These are phyloP conservation scores for Gephyroberyx darwinii DNA, from an alignment of 2,797 vertebrate species.

Conservation along the genomic window DNA sequence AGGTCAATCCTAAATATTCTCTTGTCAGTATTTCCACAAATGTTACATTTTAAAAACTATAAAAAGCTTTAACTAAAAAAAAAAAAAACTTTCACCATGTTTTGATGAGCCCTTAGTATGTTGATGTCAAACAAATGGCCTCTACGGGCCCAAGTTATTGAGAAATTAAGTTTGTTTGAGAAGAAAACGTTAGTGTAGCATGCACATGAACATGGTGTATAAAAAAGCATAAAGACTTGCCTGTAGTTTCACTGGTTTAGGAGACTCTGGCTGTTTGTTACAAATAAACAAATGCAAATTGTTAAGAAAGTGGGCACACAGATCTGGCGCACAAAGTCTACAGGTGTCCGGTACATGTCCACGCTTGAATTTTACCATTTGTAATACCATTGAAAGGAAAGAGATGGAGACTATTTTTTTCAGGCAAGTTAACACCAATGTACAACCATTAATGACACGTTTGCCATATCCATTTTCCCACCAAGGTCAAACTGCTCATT, in stretches of 20 bases:
- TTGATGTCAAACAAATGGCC: slow-evolving; percentile 13
- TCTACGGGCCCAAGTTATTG: slow-evolving; percentile 2
- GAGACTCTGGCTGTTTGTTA: slow-evolving; percentile 94
- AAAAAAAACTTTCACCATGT: neutral
- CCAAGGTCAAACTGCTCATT: neutral
- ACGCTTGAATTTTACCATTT: neutral
- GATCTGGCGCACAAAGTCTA: slow-evolving; percentile 39
- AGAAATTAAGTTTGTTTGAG: slow-evolving; percentile 9
- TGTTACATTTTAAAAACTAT: neutral
- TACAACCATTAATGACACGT: neutral
- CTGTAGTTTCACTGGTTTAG: slow-evolving; percentile 95
- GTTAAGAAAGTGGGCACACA: slow-evolving; percentile 82
- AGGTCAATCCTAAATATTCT: slow-evolving; percentile 47
- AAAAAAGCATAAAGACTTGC: slow-evolving; percentile 86
- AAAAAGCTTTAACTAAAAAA: neutral
- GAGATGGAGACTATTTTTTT: neutral
- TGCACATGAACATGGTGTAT: slow-evolving; percentile 60
- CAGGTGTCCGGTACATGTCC: neutral
- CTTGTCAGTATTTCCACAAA: slow-evolving; percentile 13
- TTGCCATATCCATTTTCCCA: neutral
- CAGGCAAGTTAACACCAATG: neutral
- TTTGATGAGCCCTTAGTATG: slow-evolving; percentile 1
- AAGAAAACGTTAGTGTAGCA: slow-evolving; percentile 58
- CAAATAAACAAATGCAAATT: slow-evolving; percentile 89
- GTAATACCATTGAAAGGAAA: neutral